A percentile compares a stretch with the other conserved stretches of the same genome.
phyloP scores from a whole-genome alignment of 2,113 vertebrate genomes.

The Phainopepla nitens region DNA sequence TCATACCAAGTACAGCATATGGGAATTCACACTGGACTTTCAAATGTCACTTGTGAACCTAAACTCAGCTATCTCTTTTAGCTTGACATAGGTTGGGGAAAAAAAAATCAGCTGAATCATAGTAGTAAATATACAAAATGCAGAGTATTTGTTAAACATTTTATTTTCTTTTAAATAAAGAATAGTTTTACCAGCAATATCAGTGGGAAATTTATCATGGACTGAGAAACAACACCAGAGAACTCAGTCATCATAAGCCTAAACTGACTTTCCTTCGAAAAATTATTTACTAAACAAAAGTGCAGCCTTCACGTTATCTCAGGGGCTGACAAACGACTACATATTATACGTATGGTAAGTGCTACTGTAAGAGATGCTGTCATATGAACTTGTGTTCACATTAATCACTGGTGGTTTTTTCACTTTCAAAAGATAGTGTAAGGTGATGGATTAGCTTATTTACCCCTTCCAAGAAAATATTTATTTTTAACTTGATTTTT shows the following conservation, averaged over 20 bases:
- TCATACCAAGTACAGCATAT: rapidly evolving
- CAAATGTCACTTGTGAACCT: background rate
- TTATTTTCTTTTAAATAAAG: background rate
- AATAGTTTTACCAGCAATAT: background rate
- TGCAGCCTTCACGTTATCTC: background rate
- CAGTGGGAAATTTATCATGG: background rate
- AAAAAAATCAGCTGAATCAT: background rate
- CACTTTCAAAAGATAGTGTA: background rate
- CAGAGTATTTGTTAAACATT: background rate
- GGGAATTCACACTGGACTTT: background rate
- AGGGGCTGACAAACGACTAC: background rate
- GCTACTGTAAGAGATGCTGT: background rate
- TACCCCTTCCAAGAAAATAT: background rate
- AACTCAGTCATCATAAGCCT: background rate
- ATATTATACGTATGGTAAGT: background rate
- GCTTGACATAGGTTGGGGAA: background rate
- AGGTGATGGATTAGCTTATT: background rate
- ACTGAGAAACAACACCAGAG: background rate
- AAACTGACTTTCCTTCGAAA: background rate
- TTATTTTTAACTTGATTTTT: background rate
- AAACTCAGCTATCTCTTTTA: background rate
- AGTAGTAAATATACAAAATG: background rate
- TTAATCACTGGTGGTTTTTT: background rate
- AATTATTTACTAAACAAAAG: background rate
- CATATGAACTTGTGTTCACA: background rate